Evolutionary conservation across 2,113 vertebrate species (phyloP).

Genomic region (Mustela nigripes): DNA sequence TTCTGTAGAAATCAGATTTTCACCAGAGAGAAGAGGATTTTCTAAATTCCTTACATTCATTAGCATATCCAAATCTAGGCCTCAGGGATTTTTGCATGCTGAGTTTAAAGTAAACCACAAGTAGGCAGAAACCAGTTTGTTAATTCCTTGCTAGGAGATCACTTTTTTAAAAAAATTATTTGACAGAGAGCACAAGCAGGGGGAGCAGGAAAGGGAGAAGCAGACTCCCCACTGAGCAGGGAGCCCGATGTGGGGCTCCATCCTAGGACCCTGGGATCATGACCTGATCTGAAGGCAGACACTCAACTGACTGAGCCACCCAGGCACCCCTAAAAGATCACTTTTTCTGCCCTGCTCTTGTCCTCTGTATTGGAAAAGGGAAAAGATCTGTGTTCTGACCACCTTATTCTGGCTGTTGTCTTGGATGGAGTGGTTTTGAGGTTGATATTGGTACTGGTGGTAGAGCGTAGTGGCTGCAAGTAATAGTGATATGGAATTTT

Average conservation of each 20-base stretch:
- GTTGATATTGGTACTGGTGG: not conserved
- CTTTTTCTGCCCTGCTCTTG: not conserved
- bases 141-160: not conserved
- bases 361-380: not conserved
- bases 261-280: not conserved
- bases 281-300: not conserved
- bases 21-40: constrained; percentile 41
- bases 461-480: not conserved
- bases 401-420: not conserved
- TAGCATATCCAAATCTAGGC: constrained; percentile 1
- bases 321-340: not conserved
- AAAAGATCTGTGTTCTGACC: not conserved
- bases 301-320: not conserved
- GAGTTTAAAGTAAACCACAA: not conserved
- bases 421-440: not conserved
- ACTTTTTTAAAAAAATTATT: too few species aligned
- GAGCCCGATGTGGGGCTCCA: too few species aligned
- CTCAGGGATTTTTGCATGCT: not conserved
- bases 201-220: not conserved
- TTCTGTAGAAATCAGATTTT: constrained; percentile 49
- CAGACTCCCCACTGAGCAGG: not conserved
- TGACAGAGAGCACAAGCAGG: not conserved
- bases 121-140: not conserved
- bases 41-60: not conserved
- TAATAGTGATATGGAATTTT: not conserved